Conservation (phyloP, 2,888 invertebrate genomes). For the Drosophila demipolita region DNA sequence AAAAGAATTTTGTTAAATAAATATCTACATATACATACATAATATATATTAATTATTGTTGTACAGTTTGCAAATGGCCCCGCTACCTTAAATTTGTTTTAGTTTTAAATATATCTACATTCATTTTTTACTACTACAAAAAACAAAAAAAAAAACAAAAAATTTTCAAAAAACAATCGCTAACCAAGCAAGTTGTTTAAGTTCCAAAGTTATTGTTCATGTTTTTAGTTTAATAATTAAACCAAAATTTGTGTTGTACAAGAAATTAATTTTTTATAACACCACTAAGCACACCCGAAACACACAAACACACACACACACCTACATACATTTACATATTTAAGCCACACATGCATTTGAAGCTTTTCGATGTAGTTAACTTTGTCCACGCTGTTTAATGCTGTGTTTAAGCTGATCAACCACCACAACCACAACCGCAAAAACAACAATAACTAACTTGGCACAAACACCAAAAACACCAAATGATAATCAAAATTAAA, state of each 20-base stretch:
- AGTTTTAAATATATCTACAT: constrained; percentile 48
- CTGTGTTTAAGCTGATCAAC: constrained; percentile 50
- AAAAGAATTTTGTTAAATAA: constrained; percentile 71
- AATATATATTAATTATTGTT: constrained; percentile 64
- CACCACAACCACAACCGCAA: constrained; percentile 23
- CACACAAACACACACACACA: constrained; percentile 31
- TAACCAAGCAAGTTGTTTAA: constrained; percentile 68
- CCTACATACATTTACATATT: constrained; percentile 30
- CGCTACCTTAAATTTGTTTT: constrained; percentile 84
- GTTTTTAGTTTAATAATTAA: constrained; percentile 61
- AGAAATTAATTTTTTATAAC: constrained; percentile 71
- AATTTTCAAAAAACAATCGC: constrained; percentile 12
- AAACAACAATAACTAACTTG: constrained; percentile 49
- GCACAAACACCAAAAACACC: constrained; percentile 27
- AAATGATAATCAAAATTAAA: constrained; percentile 30
- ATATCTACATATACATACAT: constrained; percentile 35
- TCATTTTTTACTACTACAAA: constrained; percentile 40
- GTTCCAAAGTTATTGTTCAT: constrained; percentile 61
- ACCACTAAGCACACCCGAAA: constrained; percentile 68
- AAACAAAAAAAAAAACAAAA: constrained; percentile 26
- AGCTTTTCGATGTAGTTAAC: constrained; percentile 74
- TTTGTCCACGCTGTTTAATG: constrained; percentile 64
- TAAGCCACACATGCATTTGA: constrained; percentile 51
- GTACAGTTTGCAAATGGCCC: constrained; percentile 81
- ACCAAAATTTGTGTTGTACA: constrained; percentile 71